Evolutionary conservation across 2,797 vertebrate species (phyloP).

Genomic region (Clarias pachynema): DNA sequence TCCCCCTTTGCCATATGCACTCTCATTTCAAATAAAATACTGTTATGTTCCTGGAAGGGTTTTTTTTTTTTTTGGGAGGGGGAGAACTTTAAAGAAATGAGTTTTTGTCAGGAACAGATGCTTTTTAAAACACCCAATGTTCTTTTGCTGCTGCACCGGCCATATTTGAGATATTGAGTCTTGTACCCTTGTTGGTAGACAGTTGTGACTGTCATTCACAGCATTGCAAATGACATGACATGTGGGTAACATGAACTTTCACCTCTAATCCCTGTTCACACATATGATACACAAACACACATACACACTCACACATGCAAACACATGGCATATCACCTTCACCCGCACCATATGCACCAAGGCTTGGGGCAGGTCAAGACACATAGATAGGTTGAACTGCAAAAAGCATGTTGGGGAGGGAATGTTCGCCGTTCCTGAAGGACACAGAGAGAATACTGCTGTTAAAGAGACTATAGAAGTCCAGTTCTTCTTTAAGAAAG

Average conservation of each 20-base stretch:
- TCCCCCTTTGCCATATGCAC: background rate
- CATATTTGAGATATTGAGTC: background rate
- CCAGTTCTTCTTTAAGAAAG: background rate
- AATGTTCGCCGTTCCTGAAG: background rate
- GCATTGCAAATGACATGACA: background rate
- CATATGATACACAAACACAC: background rate
- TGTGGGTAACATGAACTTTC: slow-evolving; percentile 35
- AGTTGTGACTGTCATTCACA: slow-evolving; percentile 30
- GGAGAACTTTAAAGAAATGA: background rate
- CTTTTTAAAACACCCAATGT: background rate
- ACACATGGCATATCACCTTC: background rate
- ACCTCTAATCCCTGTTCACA: slow-evolving; percentile 15
- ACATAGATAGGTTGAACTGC: background rate
- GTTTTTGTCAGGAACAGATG: background rate
- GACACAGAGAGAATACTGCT: background rate
- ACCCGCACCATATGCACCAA: background rate
- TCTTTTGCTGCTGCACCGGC: background rate
- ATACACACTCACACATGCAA: background rate
- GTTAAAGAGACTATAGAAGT: background rate
- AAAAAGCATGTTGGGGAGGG: background rate
- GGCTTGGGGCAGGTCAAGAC: background rate
- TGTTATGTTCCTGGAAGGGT: background rate
- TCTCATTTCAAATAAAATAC: slow-evolving; percentile 4
- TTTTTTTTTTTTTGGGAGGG: background rate
- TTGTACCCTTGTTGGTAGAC: background rate